Base-by-base conservation (phyloP, 2,888 invertebrate species). In the Leptopilina drosophilae region DNA sequence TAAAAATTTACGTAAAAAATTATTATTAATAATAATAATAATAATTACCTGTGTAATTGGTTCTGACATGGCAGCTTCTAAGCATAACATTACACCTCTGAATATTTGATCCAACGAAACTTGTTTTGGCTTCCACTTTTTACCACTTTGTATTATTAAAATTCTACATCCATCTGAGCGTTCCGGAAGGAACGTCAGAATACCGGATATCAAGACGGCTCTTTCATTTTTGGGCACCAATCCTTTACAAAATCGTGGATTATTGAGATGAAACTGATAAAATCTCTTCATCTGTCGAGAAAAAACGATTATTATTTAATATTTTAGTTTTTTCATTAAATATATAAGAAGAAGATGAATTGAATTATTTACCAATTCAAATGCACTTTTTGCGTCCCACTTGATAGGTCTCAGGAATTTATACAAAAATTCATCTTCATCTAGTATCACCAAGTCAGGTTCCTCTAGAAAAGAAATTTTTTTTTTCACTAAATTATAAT, bases 351-450 rank as follows among this genome's bases (percentile, higher is more conserved):
- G 26, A 26, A 14, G 6, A 42, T 11, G 42, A 33, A 9, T 15
- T 64, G 40, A 20, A 62, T 49, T 75, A 75, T 93, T 92, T 92
- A 97, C 96, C 92, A 96, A 93, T 90, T 95, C 94, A 83, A 96
- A 95, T 4, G 97, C 95, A 85, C 96, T 95, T 76, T 96, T 95
- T 0, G 97, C 94, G 89, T 98, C 96, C 92, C 95, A 98, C 92
- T 97, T 97, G 88, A 96, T 95, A 0, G 97, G 97, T 80, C 98
- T 93, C 67, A 98, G 92, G 89, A 97, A 98, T 91, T 96, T 95
- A 80, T 95, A 92, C 67, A 97, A 93, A 87, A 94, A 97, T 3
- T 94, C 94, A 86, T 96, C 96, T 76, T 95, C 94, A n/a, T 94
- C 85, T 0, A 96, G 96, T 77, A 96, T 92, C 53, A 93, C 89